Base-by-base conservation (phyloP, 2,888 invertebrate species). In the Agriopis aurantiaria region DNA sequence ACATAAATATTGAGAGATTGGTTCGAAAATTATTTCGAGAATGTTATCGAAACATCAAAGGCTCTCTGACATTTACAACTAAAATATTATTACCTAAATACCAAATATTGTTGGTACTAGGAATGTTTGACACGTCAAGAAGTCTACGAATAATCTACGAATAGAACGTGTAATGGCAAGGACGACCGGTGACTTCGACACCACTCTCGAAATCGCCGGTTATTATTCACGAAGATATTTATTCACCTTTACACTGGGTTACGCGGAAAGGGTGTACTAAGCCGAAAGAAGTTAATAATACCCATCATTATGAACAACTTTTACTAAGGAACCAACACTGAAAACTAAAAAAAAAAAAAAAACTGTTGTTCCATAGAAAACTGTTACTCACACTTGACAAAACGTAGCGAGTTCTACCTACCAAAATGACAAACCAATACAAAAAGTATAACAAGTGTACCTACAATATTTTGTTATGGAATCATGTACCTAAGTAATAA, bases 171-270 rank as follows among this genome's bases (percentile, higher is more conserved):
- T 66, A 67, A 59, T 43, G 55, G 59, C 76, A 75, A 77, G 76
- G 76, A 71, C 76, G 71, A 66, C 74, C 14, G 70, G 76, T 69
- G 65, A 55, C 73, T 72, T 53, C 69, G 43, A 65, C 65, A 68
- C 64, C 65, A 61, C 68, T 72, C 62, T 73, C 69, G 46, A 69
- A 60, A 64, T 58, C 51, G 52, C 53, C 55, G 62, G 45, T 65
- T 71, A 61, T 60, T 67, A 66, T 63, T 69, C 68, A 61, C 68
- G 51, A 48, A 55, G 10, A 55, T 40, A 56, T 51, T 48, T 57
- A 72, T 74, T 70, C 58, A 58, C 48, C 7, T 46, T 46, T 46
- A 46, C 11, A 10, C 5, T 46, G 33, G 33, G 3, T 33, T 33
- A 33, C 33, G 4, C 33, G 33, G 33, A 33, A 33, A 33, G 33